Percentiles rank a stretch among this genome's conserved stretches.
These are phyloP conservation scores for Lepilemur septentrionalis DNA, from an alignment of 2,797 vertebrate genomes.

Conservation along the genomic window DNA sequence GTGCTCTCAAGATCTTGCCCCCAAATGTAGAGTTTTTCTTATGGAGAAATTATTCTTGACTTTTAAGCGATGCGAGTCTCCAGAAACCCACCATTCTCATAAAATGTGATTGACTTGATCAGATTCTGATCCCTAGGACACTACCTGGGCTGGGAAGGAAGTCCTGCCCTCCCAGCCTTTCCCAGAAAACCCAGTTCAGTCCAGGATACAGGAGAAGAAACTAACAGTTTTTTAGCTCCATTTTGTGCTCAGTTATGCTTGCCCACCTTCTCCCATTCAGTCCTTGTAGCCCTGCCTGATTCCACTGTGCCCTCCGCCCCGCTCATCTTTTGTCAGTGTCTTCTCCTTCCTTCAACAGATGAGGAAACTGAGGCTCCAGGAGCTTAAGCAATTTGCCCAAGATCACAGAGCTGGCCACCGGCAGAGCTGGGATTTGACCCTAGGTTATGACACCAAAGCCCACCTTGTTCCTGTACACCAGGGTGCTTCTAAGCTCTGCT, in stretches of 20 bases:
- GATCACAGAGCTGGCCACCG: background rate
- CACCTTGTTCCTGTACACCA: no score
- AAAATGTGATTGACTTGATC: background rate
- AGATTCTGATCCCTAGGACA: background rate
- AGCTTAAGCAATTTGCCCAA: background rate
- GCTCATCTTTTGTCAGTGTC: background rate
- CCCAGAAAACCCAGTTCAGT: background rate
- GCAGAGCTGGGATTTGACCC: background rate
- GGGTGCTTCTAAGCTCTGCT: rapidly evolving
- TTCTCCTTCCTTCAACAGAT: background rate
- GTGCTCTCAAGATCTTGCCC: background rate
- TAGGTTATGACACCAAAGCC: background rate
- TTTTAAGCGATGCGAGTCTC: background rate
- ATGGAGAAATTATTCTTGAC: background rate
- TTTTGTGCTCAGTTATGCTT: background rate
- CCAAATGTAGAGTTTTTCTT: background rate
- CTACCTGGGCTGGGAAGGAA: background rate
- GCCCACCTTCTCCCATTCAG: background rate
- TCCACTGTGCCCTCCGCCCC: background rate
- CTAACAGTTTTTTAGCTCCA: background rate
- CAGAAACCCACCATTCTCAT: background rate
- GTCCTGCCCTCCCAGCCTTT: no score
- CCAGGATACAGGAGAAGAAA: background rate
- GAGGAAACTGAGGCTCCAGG: background rate
- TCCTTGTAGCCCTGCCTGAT: background rate